These are phyloP conservation scores for Cryptophagus acutangulus DNA, from an alignment of 2,888 invertebrate genomes.

Conservation along the genomic window DNA sequence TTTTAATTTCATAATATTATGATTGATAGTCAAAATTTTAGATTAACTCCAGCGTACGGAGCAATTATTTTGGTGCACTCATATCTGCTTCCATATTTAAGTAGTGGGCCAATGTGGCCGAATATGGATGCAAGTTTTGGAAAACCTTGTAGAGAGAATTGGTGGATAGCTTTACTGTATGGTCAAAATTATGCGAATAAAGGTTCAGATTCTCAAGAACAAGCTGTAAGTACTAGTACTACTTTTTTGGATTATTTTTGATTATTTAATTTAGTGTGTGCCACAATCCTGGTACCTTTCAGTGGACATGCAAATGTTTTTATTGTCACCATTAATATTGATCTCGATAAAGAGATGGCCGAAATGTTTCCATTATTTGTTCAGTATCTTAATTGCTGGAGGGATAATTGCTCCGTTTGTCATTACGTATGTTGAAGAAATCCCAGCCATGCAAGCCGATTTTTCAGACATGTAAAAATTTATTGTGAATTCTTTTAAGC, in stretches of 20 bases:
- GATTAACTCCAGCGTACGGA: slow-evolving; percentile 39
- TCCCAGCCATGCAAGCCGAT: slow-evolving; percentile 1
- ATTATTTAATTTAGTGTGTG: slow-evolving; percentile 34
- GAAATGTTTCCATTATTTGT: slow-evolving; percentile 12
- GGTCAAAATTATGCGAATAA: slow-evolving; percentile 15
- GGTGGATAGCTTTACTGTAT: slow-evolving; percentile 18
- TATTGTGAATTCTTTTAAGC: too few species aligned
- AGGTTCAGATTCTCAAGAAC: slow-evolving; percentile 5
- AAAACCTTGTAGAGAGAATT: slow-evolving; percentile 7
- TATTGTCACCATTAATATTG: slow-evolving; percentile 31
- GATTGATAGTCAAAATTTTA: too few species aligned
- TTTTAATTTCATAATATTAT: too few species aligned
- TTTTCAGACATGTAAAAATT: too few species aligned
- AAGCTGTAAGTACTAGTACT: slow-evolving; percentile 12
- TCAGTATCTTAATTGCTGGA: not conserved
- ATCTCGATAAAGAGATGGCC: slow-evolving; percentile 22
- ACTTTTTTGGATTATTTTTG: slow-evolving; percentile 28
- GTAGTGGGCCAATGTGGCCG: slow-evolving; percentile 17
- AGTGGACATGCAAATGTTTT: slow-evolving; percentile 37
- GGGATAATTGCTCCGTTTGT: slow-evolving; percentile 4
- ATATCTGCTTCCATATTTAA: slow-evolving; percentile 10
- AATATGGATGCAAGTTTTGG: not conserved
- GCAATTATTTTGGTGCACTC: slow-evolving; percentile 10
- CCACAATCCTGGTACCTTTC: slow-evolving; percentile 37
- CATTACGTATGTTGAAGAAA: slow-evolving; percentile 9